phyloP scores from a whole-genome alignment of 2,797 vertebrate species.

The Spinibarbus caldwelli region DNA sequence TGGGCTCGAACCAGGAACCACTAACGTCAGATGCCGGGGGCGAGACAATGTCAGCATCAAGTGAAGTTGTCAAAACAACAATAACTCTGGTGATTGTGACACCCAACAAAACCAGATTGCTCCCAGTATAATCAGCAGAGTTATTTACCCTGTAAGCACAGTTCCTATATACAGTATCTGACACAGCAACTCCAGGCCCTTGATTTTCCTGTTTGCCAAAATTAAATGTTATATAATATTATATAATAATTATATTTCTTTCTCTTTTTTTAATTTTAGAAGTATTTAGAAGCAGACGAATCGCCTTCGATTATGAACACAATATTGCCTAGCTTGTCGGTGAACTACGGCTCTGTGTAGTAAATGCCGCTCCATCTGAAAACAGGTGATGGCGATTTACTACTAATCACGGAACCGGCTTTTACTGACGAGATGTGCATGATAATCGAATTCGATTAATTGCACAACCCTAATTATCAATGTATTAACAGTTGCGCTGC shows the following conservation, averaged over 20 bases:
- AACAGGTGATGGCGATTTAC: too few species aligned
- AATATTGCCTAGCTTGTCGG: too few species aligned
- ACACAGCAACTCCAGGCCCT: neutral
- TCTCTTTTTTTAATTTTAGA: too few species aligned
- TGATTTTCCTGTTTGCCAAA: neutral
- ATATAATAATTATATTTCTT: too few species aligned
- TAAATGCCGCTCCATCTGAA: too few species aligned
- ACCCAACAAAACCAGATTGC: conserved; percentile 1
- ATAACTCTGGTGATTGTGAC: neutral
- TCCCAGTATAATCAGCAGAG: neutral
- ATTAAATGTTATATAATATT: neutral
- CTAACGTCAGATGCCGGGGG: neutral
- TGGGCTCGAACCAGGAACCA: neutral
- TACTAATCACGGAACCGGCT: too few species aligned
- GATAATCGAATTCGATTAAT: too few species aligned
- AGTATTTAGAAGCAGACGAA: too few species aligned
- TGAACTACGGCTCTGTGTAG: too few species aligned
- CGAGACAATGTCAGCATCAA: neutral
- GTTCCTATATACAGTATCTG: neutral
- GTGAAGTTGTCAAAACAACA: conserved; percentile 10
- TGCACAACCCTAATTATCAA: too few species aligned
- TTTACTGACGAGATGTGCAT: too few species aligned
- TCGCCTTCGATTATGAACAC: too few species aligned
- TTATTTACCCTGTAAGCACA: neutral
- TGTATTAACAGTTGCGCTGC: neutral